A percentile compares a stretch with the other conserved stretches of the same genome.
These are phyloP conservation scores for Limnephilus auricula DNA, from an alignment of 2,888 invertebrate genomes.

Conservation along the genomic window DNA sequence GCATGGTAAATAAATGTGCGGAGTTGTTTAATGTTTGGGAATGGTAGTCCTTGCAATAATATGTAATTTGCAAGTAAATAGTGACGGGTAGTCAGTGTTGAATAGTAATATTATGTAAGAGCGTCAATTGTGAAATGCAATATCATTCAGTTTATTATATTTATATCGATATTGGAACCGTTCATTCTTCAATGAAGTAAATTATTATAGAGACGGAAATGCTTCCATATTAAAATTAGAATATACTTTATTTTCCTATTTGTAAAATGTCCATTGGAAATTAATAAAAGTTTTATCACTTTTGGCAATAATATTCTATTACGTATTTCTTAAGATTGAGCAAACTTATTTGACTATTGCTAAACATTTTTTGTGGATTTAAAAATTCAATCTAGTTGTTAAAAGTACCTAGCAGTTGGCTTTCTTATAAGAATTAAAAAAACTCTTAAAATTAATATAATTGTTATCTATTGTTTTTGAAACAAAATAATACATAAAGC, in stretches of 20 bases:
- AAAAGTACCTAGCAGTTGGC: conserved; percentile 40
- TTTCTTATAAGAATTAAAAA: conserved; percentile 5
- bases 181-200: conserved; percentile 38
- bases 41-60: conserved; percentile 1
- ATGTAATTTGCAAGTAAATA: not conserved
- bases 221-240: conserved; percentile 62
- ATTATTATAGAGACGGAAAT: conserved; percentile 46
- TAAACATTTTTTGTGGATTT: conserved; percentile 20
- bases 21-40: not conserved
- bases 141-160: conserved; percentile 60
- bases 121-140: conserved; percentile 66
- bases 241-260: conserved; percentile 53
- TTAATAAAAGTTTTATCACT: conserved; percentile 55
- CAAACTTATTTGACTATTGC: conserved; percentile 30
- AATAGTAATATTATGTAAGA: conserved; percentile 57
- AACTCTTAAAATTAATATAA: not conserved
- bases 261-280: conserved; percentile 57
- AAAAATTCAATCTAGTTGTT: conserved; percentile 18
- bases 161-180: conserved; percentile 21
- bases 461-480: not conserved
- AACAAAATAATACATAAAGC: not conserved
- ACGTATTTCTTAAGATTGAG: conserved; percentile 46
- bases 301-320: conserved; percentile 60
- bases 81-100: conserved; percentile 61
- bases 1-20: not conserved